A percentile compares a stretch with the other conserved stretches of the same genome.
These are phyloP conservation scores for Eupithecia subfuscata DNA, from an alignment of 2,888 invertebrate genomes.

Conservation along the genomic window DNA sequence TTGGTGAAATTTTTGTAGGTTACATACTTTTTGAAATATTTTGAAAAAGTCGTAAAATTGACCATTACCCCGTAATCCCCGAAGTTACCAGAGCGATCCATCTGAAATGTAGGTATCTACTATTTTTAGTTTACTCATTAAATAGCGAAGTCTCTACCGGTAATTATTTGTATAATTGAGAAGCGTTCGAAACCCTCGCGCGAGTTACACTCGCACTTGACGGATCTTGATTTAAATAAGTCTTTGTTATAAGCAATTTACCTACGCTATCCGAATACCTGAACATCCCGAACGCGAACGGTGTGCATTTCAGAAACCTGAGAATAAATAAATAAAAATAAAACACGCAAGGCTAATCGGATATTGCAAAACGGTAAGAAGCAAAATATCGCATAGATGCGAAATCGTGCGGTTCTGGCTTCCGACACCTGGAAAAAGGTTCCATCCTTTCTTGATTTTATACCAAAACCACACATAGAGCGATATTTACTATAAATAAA, in stretches of 20 bases:
- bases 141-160: too few species aligned
- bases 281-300: background rate
- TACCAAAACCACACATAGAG: background rate
- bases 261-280: background rate
- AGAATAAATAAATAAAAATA: background rate
- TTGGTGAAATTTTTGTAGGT: too few species aligned
- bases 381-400: background rate
- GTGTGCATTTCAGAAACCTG: constrained; percentile 8
- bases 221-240: background rate
- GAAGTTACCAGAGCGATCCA: too few species aligned
- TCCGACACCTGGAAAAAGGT: background rate
- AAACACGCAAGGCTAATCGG: background rate
- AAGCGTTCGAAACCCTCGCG: too few species aligned
- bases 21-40: too few species aligned
- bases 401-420: background rate
- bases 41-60: too few species aligned
- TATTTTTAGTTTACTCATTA: too few species aligned
- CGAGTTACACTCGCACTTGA: too few species aligned
- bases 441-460: background rate
- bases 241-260: background rate
- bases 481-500: background rate
- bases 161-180: too few species aligned
- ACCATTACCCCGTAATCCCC: too few species aligned
- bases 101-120: too few species aligned
- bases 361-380: background rate